Conservation (phyloP, 2,113 vertebrate species). For the Pagrus major region DNA sequence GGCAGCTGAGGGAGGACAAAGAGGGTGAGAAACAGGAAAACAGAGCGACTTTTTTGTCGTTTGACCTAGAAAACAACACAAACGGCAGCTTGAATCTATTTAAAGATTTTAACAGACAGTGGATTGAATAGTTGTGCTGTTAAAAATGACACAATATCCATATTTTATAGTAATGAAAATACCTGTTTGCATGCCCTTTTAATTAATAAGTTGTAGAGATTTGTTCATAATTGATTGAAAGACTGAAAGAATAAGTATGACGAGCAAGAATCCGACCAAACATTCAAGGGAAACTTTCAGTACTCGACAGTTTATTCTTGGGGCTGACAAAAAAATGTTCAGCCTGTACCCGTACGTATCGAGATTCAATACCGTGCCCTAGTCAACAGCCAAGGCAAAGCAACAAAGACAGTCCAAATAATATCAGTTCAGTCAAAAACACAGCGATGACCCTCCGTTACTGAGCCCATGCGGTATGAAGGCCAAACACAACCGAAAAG, state of each 20-base stretch:
- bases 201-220: too few species aligned
- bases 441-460: not conserved
- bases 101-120: too few species aligned
- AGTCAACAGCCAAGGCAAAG: not conserved
- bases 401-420: not conserved
- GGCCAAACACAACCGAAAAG: not conserved
- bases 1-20: slow-evolving; percentile 84
- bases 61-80: not conserved
- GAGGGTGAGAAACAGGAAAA: not conserved
- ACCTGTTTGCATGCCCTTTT: too few species aligned
- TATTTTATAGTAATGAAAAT: too few species aligned
- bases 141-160: too few species aligned
- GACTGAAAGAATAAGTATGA: too few species aligned
- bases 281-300: not conserved
- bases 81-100: too few species aligned
- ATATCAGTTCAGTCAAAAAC: not conserved
- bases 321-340: not conserved
- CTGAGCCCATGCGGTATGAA: not conserved
- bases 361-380: not conserved
- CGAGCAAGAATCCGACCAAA: not conserved
- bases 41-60: not conserved
- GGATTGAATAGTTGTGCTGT: too few species aligned
- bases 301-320: not conserved
- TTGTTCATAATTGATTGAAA: too few species aligned
- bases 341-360: not conserved